A percentile compares a stretch with the other conserved stretches of the same genome.
Evolutionary conservation across 2,888 invertebrate genomes (phyloP).

Genomic region (Nymphalis polychloros): DNA sequence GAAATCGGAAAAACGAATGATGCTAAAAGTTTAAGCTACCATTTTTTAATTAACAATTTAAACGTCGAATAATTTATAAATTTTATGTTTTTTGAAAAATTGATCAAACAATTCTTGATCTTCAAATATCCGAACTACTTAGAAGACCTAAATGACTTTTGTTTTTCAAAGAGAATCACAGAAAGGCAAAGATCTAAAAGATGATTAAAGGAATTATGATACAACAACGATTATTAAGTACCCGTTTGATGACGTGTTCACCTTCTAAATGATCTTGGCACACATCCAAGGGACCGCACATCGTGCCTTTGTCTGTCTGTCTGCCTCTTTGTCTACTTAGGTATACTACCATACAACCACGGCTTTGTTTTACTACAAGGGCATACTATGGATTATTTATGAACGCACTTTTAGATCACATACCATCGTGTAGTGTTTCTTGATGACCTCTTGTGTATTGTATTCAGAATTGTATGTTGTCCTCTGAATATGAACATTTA

Average conservation of each 20-base stretch:
- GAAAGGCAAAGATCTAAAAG: not conserved
- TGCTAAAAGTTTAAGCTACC: too few relatives aligned
- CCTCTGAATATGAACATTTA: not conserved
- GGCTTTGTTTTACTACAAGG: constrained; percentile 44
- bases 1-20: too few relatives aligned
- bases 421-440: constrained; percentile 24
- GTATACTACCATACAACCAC: constrained; percentile 33
- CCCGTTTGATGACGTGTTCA: constrained; percentile 42
- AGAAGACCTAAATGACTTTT: not conserved
- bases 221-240: constrained; percentile 39
- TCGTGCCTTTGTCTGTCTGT: constrained; percentile 60
- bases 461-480: constrained; percentile 10
- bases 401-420: constrained; percentile 37
- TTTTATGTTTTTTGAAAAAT: too few relatives aligned
- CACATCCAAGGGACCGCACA: constrained; percentile 53
- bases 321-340: constrained; percentile 64
- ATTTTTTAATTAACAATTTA: too few relatives aligned
- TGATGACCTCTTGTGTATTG: constrained; percentile 20
- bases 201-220: constrained; percentile 25
- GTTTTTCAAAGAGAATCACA: not conserved
- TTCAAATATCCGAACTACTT: too few relatives aligned
- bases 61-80: too few relatives aligned
- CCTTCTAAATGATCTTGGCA: constrained; percentile 54
- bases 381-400: constrained; percentile 42
- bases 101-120: too few relatives aligned